These are phyloP conservation scores for Aplysina aerophoba DNA, from an alignment of 37 sponge, comb jelly and placozoan species.

Conservation along the genomic window DNA sequence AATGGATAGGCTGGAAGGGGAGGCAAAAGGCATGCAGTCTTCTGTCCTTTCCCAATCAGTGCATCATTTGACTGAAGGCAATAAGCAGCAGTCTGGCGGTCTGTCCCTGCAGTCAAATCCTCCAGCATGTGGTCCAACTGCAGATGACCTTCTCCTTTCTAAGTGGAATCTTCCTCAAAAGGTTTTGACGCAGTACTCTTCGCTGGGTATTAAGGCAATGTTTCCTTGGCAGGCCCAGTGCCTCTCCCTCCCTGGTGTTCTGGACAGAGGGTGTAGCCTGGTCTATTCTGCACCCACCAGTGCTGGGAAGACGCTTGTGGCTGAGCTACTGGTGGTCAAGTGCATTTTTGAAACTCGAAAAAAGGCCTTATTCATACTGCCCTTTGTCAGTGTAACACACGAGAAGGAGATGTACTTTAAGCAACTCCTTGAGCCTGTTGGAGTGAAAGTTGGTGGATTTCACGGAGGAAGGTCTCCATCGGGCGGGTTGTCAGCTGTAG, in stretches of 20 bases:
- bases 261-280: conserved; percentile 78
- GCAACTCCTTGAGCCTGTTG: conserved; percentile 76
- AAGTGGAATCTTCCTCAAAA: conserved; percentile 87
- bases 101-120: too few species aligned
- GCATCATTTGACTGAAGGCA: too few species aligned
- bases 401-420: conserved; percentile 90
- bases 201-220: conserved; percentile 81
- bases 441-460: conserved; percentile 92
- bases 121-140: too few species aligned
- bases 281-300: conserved; percentile 98
- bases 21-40: too few species aligned
- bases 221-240: conserved; percentile 98
- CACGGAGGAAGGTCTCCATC: conserved; percentile 88
- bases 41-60: too few species aligned
- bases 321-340: conserved; percentile 93
- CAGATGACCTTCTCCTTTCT: conserved; percentile 50
- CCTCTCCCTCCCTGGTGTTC: conserved; percentile 74
- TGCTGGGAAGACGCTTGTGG: conserved; percentile 97
- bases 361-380: conserved; percentile 93
- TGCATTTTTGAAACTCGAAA: conserved; percentile 85
- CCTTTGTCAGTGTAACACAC: conserved; percentile 95
- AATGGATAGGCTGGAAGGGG: conserved; percentile 7
- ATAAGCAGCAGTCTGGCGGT: too few species aligned
- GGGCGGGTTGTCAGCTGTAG: conserved; percentile 88
- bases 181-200: conserved; percentile 75